Conservation (phyloP, 2,797 vertebrate species). For the Lophius americanus region DNA sequence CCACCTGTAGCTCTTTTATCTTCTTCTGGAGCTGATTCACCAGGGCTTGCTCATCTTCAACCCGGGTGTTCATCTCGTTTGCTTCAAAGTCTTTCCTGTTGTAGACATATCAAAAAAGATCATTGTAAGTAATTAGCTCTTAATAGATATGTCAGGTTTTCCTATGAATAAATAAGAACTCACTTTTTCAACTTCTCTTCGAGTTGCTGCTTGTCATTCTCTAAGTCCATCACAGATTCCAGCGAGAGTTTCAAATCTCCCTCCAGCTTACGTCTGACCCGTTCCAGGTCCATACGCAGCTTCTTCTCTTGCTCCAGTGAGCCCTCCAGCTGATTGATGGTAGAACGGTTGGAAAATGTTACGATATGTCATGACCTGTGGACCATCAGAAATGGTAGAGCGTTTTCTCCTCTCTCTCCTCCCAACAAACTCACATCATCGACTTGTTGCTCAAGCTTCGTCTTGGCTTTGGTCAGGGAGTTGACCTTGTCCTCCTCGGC, state of each 20-base stretch:
- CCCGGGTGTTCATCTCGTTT: constrained; percentile 85
- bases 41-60: constrained; percentile 90
- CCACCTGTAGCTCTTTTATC: constrained; percentile 93
- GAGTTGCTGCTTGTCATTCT: constrained; percentile 93
- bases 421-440: constrained; percentile 86
- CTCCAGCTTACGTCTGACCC: constrained; percentile 91
- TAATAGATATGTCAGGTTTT: not conserved
- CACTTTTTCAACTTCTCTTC: constrained; percentile 95
- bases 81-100: constrained; percentile 93
- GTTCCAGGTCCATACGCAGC: constrained; percentile 91
- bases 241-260: constrained; percentile 92
- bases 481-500: constrained; percentile 95
- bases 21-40: constrained; percentile 91
- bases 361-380: not conserved
- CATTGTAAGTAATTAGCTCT: not conserved
- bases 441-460: constrained; percentile 94
- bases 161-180: not conserved
- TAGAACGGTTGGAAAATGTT: not conserved
- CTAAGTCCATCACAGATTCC: constrained; percentile 90
- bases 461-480: constrained; percentile 89
- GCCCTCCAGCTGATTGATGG: constrained; percentile 86
- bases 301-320: constrained; percentile 96
- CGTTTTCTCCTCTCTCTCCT: not conserved
- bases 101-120: constrained; percentile 1
- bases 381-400: not conserved